Evolutionary conservation across 2,888 invertebrate genomes (phyloP), one percentile per base, ranked within the genome.

Genomic region (Chloroclystis v-ata): DNA sequence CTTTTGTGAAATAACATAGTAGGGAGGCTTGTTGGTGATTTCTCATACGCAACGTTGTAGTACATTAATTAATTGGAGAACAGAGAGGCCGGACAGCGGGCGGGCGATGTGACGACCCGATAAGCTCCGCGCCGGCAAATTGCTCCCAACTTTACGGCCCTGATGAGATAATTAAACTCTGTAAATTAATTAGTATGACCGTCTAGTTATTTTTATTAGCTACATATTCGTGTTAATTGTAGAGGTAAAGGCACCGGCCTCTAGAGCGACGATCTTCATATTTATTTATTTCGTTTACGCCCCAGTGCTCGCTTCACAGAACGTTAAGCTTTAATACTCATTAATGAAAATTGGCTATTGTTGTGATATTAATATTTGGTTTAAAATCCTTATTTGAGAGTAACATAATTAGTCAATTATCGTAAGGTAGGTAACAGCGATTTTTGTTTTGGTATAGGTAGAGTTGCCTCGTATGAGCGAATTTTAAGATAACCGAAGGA

Each of bases 91-190:
- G 68, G 65, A 62, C 44, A 41, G 52, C 48, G 47, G 48, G 44
- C 48, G 58, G 58, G 48, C 68, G 84, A 84, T 83, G 76, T 77
- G 82, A 84, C 75, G 80, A 70, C 65, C 66, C 67, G 85, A 85
- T 84, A 85, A 80, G 73, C 70, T 16, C 54, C 59, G 57, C 60
- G 59, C 67, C 67, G 67, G 73, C 75, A 71, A 79, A 78, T 70
- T 80, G 75, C 72, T 72, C 77, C 71, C 71, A 69, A 71, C 72
- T 74, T 71, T 69, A 72, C 72, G 65, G 70, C 69, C 66, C 68
- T 81, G 83, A 85, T 79, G 82, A 82, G 82, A 80, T 82, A 84
- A 85, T 86, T 84, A 85, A 78, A 77, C 69, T 75, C 72, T 67
- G 73, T 79, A 82, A 80, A 82, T 82, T 84, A 83, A 85, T 84